Evolutionary conservation across 2,797 vertebrate species (phyloP), one percentile per base, ranked within the genome.

Genomic region (Syndactyla subalaris): DNA sequence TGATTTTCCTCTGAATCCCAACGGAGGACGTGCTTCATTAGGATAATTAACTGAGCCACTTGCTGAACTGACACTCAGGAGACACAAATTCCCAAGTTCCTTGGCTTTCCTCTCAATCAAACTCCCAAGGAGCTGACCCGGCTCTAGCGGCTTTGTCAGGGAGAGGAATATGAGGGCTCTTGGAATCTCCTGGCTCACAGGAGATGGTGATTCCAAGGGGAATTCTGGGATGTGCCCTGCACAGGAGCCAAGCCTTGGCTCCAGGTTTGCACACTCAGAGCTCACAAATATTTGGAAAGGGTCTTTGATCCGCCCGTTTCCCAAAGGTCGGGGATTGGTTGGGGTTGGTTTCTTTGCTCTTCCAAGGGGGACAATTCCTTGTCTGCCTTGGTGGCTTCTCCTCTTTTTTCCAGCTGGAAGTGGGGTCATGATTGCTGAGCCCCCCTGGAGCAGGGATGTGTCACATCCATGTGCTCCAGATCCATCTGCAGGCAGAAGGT

Each of bases 1-100:
- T 96, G 89, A 96, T 97, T 97, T 97, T 96, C 93, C 85, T 70
- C 87, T 96, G 97, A 95, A 97, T 97, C 95, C 97, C 91, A 93
- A 91, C 71, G 72, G 92, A 94, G 93, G 97, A 96, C 94, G 96
- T 91, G 89, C 90, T 97, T 98, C 96, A 97, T 98, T 97, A 97
- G 95, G 97, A 58, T 96, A 97, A 98, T 98, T 97, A 97, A 93
- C 95, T 79, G 89, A 94, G 83, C 89, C 86, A 91, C 68, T 97
- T 94, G 88, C 88, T 85, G 87, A 95, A 86, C 91, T 97, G 95
- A 95, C 96, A 95, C 80, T 87, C 83, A 59, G 41, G 84, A 86
- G 92, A 91, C 66, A 66, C 46, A 58, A 91, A 97, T 96, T 96
- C 97, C 91, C 92, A 38, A 89, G 93, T 94, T 89, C 66, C 30